Evolutionary conservation across 2,797 vertebrate genomes (phyloP).

Genomic region (Poecilia picta): DNA sequence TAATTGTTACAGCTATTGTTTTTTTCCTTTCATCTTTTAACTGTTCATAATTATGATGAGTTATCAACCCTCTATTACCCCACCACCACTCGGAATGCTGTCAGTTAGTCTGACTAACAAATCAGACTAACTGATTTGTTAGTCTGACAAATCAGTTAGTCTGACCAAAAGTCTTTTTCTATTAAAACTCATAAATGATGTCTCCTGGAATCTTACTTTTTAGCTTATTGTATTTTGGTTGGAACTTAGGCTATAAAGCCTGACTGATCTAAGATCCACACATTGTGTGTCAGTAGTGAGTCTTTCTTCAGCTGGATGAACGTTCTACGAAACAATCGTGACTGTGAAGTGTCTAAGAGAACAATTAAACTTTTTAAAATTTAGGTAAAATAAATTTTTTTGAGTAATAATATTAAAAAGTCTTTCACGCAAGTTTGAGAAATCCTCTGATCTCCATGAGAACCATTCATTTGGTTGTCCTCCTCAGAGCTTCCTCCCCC

Average conservation of each 20-base stretch:
- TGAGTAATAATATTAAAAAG: too few species aligned
- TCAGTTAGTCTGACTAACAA: neutral
- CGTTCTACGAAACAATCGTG: neutral
- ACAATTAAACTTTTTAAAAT: neutral
- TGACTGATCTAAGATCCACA: neutral
- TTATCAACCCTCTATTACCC: neutral
- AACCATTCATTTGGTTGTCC: too few species aligned
- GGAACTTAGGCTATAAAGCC: neutral
- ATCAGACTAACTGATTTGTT: too few species aligned
- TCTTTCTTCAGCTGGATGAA: neutral
- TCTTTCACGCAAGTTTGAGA: too few species aligned
- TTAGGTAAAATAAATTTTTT: too few species aligned
- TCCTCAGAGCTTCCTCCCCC: too few species aligned
- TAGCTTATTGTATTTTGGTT: neutral
- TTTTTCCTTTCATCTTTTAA: neutral
- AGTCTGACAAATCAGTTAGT: neutral
- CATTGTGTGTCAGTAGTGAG: neutral
- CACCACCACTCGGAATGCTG: neutral
- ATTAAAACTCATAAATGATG: neutral
- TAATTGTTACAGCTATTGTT: neutral
- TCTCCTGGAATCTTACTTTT: neutral
- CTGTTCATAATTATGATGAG: neutral
- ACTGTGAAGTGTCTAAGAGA: neutral
- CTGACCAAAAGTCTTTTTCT: neutral
- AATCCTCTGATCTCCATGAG: too few species aligned